Evolutionary conservation across 1,140 invertebrate species (phyloP).

Genomic region (Oncopeltus fasciatus): DNA sequence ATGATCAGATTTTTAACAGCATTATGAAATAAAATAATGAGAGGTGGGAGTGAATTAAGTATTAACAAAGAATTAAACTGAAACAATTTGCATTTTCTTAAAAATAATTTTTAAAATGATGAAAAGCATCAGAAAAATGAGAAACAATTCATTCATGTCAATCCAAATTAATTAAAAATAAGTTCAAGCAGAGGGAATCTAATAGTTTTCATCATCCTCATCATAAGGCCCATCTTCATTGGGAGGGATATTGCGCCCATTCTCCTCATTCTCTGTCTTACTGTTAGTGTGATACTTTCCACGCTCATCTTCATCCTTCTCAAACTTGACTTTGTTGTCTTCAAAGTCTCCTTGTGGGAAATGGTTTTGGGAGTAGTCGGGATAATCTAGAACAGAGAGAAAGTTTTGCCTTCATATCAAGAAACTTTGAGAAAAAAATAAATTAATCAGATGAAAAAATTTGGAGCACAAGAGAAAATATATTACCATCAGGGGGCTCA

Average conservation of each 20-base stretch:
- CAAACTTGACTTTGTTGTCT: constrained; percentile 44
- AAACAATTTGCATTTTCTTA: too few species aligned
- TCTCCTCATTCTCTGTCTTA: neutral
- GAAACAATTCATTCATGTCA: too few species aligned
- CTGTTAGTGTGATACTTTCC: neutral
- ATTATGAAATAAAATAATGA: too few species aligned
- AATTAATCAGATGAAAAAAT: neutral
- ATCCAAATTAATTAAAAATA: too few species aligned
- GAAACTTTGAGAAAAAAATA: neutral
- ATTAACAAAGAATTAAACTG: too few species aligned
- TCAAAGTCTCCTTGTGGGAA: constrained; percentile 36
- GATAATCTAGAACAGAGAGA: constrained; percentile 41
- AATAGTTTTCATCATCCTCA: constrained; percentile 2
- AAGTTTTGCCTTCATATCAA: neutral
- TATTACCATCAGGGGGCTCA: constrained; percentile 57
- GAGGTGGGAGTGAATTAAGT: too few species aligned
- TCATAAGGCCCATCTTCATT: neutral
- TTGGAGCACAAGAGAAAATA: neutral
- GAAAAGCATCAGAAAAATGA: too few species aligned
- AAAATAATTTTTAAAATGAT: too few species aligned
- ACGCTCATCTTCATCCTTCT: constrained; percentile 37
- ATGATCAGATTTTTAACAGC: too few species aligned
- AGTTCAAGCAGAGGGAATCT: neutral
- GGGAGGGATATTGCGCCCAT: neutral
- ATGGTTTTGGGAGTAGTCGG: constrained; percentile 38